phyloP scores from a whole-genome alignment of 2,888 invertebrate species.

The Xestia xanthographa region DNA sequence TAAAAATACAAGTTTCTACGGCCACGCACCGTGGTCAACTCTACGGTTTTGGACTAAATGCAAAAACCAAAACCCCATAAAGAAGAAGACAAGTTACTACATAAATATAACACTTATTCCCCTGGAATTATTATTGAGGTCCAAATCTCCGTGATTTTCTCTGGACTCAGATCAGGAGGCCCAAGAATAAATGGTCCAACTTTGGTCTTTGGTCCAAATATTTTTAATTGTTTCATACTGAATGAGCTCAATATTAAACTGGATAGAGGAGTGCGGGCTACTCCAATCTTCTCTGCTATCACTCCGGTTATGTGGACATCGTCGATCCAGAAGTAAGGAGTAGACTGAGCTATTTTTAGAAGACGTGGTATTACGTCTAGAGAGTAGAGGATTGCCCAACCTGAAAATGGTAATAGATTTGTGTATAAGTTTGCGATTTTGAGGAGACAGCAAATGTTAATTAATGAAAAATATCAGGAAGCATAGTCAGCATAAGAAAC shows the following conservation, averaged over 20 bases:
- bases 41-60: too few relatives aligned
- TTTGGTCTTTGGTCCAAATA: constrained; percentile 68
- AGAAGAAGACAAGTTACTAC: background rate
- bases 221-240: constrained; percentile 73
- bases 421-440: background rate
- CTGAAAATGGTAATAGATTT: constrained; percentile 66
- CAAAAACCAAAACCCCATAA: too few relatives aligned
- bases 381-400: constrained; percentile 92
- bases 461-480: background rate
- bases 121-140: constrained; percentile 76
- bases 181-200: constrained; percentile 89
- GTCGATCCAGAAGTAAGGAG: constrained; percentile 95
- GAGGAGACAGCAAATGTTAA: too few relatives aligned
- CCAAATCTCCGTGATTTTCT: constrained; percentile 88
- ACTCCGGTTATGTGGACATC: constrained; percentile 95
- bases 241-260: constrained; percentile 80
- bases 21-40: too few relatives aligned
- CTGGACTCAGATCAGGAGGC: constrained; percentile 86
- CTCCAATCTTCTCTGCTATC: constrained; percentile 89
- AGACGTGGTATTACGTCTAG: constrained; percentile 91
- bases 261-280: constrained; percentile 89
- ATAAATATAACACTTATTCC: constrained; percentile 33
- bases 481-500: background rate
- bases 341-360: constrained; percentile 90
- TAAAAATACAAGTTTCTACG: background rate